A percentile compares a stretch with the other conserved stretches of the same genome.
Evolutionary conservation across 2,113 vertebrate species (phyloP).

Genomic region (Genyomyrus donnyi): DNA sequence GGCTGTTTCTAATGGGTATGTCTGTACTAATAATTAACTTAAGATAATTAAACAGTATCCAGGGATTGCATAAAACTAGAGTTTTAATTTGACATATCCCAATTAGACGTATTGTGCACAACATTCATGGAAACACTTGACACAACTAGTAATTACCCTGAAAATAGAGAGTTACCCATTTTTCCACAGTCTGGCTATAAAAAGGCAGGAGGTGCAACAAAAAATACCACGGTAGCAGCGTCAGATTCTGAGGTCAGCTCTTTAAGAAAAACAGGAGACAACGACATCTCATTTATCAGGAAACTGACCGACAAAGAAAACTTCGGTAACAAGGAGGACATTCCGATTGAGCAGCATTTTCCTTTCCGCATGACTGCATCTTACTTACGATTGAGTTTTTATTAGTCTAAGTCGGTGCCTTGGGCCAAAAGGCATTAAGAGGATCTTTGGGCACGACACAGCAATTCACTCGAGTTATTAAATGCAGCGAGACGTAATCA

Average conservation of each 20-base stretch:
- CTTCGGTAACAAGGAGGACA: background rate
- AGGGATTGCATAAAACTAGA: background rate
- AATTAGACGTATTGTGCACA: background rate
- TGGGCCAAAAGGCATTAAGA: constrained; percentile 24
- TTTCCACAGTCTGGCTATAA: background rate
- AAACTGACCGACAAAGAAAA: background rate
- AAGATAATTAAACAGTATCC: background rate
- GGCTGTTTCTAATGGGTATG: background rate
- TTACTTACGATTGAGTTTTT: constrained; percentile 17
- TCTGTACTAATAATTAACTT: background rate
- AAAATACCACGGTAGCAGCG: background rate
- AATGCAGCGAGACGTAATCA: constrained; percentile 24
- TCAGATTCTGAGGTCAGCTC: background rate
- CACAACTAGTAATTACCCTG: background rate
- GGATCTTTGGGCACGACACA: constrained; percentile 2
- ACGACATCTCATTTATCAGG: background rate
- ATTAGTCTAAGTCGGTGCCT: background rate
- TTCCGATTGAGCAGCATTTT: background rate
- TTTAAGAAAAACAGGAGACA: background rate
- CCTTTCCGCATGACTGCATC: background rate
- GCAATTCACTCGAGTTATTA: constrained; percentile 21
- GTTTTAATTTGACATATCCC: background rate
- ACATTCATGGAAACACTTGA: background rate
- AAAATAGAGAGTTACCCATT: background rate
- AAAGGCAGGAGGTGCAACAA: background rate